A percentile compares a stretch with the other conserved stretches of the same genome.
phyloP scores from a whole-genome alignment of 2,888 invertebrate genomes.

The Plutella xylostella region DNA sequence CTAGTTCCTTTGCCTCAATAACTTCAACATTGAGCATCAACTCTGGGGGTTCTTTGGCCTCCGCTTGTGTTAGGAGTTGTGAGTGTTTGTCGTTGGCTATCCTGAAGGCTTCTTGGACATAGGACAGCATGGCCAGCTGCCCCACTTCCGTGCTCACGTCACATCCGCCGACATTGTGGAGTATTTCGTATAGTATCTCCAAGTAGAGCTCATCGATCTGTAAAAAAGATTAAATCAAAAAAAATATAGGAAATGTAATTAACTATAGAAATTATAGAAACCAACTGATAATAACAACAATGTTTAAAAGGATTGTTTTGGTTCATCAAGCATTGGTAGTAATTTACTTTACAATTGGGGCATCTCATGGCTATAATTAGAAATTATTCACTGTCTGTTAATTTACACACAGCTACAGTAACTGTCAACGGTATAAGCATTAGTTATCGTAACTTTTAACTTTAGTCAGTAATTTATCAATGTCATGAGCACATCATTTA shows the following conservation, averaged over 20 bases:
- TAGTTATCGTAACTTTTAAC: not conserved
- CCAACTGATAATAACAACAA: too few species aligned
- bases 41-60: conserved; percentile 85
- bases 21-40: conserved; percentile 87
- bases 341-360: too few species aligned
- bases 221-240: conserved; percentile 21
- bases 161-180: conserved; percentile 88
- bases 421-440: not conserved
- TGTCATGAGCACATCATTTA: not conserved
- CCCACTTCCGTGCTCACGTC: conserved; percentile 79
- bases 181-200: conserved; percentile 84
- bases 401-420: too few species aligned
- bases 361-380: not conserved
- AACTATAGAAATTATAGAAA: too few species aligned
- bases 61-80: conserved; percentile 76
- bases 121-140: conserved; percentile 76
- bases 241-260: too few species aligned
- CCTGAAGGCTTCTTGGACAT: conserved; percentile 82
- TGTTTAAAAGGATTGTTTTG: too few species aligned
- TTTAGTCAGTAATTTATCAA: not conserved
- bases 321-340: too few species aligned
- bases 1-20: conserved; percentile 86
- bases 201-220: conserved; percentile 90
- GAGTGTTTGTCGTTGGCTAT: conserved; percentile 82
- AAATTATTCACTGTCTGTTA: conserved; percentile 3